phyloP scores from a whole-genome alignment of 2,797 vertebrate species.

The Liparis tanakae region DNA sequence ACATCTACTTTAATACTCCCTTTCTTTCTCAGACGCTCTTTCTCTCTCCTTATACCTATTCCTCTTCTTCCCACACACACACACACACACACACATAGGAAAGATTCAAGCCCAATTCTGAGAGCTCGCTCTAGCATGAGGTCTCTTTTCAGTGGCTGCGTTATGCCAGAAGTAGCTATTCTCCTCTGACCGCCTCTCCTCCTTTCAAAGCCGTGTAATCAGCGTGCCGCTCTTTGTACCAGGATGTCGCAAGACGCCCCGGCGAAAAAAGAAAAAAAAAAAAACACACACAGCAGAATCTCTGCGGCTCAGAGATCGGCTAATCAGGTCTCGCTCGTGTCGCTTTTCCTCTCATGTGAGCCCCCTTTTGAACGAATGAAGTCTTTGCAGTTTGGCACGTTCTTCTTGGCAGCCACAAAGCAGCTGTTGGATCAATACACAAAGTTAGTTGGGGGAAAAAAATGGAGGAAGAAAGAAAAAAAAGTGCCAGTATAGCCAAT shows the following conservation, averaged over 20 bases:
- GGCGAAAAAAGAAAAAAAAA: conserved; percentile 53
- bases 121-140: conserved; percentile 81
- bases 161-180: conserved; percentile 82
- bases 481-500: conserved; percentile 57
- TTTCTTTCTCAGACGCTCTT: conserved; percentile 39
- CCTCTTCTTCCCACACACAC: conserved; percentile 32
- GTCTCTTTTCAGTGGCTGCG: conserved; percentile 82
- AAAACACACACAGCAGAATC: conserved; percentile 77
- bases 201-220: conserved; percentile 83
- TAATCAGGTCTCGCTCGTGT: conserved; percentile 79
- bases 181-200: conserved; percentile 79
- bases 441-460: conserved; percentile 65
- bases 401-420: conserved; percentile 78
- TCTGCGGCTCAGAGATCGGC: conserved; percentile 74
- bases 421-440: conserved; percentile 83
- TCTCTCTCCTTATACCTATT: conserved; percentile 54
- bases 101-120: conserved; percentile 76
- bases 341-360: conserved; percentile 72
- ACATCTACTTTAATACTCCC: conserved; percentile 69
- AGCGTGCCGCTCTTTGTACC: conserved; percentile 79
- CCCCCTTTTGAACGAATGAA: conserved; percentile 78
- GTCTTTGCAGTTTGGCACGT: conserved; percentile 76
- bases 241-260: conserved; percentile 75
- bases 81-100: conserved; percentile 55
- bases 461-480: background rate